Conservation (phyloP, 2,888 invertebrate genomes). For the Torymus texanus region DNA sequence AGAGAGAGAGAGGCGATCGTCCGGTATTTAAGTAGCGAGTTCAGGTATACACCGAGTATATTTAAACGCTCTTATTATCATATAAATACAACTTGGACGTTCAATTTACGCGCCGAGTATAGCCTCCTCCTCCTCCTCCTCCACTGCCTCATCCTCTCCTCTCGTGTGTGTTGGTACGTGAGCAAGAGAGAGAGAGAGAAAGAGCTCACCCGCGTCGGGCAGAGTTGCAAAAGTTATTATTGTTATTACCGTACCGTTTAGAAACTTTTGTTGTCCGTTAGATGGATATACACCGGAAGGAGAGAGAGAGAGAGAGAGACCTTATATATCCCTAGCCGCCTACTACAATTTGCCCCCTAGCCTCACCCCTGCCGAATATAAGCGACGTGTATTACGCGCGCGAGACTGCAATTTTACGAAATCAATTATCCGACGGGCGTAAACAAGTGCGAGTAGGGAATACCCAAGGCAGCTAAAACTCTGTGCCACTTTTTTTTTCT, state of each 20-base stretch:
- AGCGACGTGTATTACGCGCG: conserved; percentile 14
- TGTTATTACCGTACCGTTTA: conserved; percentile 74
- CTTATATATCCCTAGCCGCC: conserved; percentile 4
- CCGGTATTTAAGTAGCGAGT: conserved; percentile 73
- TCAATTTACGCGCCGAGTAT: conserved; percentile 72
- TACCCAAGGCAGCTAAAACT: no score
- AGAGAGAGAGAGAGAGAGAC: conserved; percentile 16
- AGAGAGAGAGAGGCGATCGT: conserved; percentile 65
- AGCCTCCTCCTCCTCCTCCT: conserved; percentile 48
- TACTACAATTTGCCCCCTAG: neutral
- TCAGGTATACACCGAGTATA: conserved; percentile 73
- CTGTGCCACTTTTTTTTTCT: no score
- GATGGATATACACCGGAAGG: conserved; percentile 62
- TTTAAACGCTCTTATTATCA: conserved; percentile 75
- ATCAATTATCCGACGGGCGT: conserved; percentile 42
- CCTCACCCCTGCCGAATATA: conserved; percentile 12
- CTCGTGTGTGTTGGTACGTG: conserved; percentile 32
- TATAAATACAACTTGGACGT: conserved; percentile 75
- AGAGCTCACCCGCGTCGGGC: conserved; percentile 56
- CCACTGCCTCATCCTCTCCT: conserved; percentile 25
- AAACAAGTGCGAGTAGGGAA: neutral
- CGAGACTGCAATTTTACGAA: conserved; percentile 31
- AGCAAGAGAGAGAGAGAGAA: neutral
- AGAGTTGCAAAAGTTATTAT: conserved; percentile 75
- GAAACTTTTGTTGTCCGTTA: conserved; percentile 72